Percentiles rank a stretch among this genome's conserved stretches.
These are phyloP conservation scores for Opisthograptis luteolata DNA, from an alignment of 2,888 invertebrate species.

Conservation along the genomic window DNA sequence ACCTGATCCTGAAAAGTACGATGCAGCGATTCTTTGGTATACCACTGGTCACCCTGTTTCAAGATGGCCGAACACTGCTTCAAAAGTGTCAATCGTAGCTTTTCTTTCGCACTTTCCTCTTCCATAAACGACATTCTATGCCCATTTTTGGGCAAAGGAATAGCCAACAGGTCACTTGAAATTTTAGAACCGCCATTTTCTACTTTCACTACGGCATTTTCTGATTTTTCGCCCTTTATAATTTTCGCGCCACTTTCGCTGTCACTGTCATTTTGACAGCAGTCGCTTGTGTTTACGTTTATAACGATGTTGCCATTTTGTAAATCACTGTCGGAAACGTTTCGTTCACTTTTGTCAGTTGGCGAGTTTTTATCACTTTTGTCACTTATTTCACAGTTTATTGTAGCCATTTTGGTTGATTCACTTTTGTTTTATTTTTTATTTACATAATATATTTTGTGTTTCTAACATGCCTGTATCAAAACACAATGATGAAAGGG, in stretches of 20 bases:
- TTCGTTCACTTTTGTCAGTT: conserved; percentile 4
- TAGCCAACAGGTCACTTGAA: conserved; percentile 31
- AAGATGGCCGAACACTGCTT: conserved; percentile 87
- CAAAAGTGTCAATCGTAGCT: conserved; percentile 84
- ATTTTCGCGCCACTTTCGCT: conserved; percentile 2
- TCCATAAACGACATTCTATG: conserved; percentile 87
- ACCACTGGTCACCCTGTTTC: conserved; percentile 84
- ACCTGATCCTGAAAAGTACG: conserved; percentile 89
- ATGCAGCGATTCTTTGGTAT: conserved; percentile 86
- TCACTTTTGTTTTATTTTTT: not conserved
- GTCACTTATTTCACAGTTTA: conserved; percentile 30
- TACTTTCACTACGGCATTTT: conserved; percentile 1
- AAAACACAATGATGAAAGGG: too few species aligned
- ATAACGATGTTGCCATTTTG: conserved; percentile 30
- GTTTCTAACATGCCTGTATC: too few species aligned
- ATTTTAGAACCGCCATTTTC: conserved; percentile 18
- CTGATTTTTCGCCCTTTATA: not conserved
- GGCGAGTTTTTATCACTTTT: conserved; percentile 18
- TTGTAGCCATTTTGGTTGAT: conserved; percentile 33
- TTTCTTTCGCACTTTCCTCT: conserved; percentile 87
- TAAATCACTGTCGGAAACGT: conserved; percentile 9
- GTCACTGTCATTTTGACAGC: conserved; percentile 19
- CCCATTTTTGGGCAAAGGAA: conserved; percentile 50
- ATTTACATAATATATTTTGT: not conserved
- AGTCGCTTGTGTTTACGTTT: conserved; percentile 27